A percentile compares a stretch with the other conserved stretches of the same genome.
Evolutionary conservation across 2,888 invertebrate species (phyloP).

Genomic region (Drosophila conformis): DNA sequence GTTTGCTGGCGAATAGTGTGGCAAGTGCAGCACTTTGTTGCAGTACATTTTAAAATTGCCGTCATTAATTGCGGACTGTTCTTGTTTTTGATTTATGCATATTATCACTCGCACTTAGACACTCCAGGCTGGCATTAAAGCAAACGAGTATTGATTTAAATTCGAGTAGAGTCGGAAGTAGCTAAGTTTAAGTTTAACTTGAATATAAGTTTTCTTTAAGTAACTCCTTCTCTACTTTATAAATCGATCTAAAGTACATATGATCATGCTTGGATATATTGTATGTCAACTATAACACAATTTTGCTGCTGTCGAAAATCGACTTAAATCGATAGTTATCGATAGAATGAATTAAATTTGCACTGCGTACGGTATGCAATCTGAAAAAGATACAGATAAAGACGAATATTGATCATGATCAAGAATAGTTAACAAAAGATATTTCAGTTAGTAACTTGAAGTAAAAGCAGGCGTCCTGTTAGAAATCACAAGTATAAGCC

Average conservation of each 20-base stretch:
- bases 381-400: neutral
- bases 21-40: slow-evolving; percentile 28
- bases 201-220: neutral
- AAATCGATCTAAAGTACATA: neutral
- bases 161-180: neutral
- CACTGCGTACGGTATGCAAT: neutral
- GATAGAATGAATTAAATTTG: too few relatives aligned
- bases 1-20: slow-evolving; percentile 20
- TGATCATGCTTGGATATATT: neutral
- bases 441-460: neutral
- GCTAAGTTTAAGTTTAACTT: neutral
- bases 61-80: slow-evolving; percentile 64
- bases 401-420: neutral
- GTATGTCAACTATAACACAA: neutral
- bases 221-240: fast-evolving
- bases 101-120: neutral
- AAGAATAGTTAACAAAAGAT: neutral
- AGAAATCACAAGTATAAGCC: neutral
- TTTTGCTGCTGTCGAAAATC: neutral
- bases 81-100: slow-evolving; percentile 63
- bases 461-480: neutral
- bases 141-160: neutral
- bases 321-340: neutral
- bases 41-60: slow-evolving; percentile 48
- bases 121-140: neutral